These are phyloP conservation scores for Nothoprocta perdicaria DNA, from an alignment of 2,113 vertebrate genomes.

Conservation along the genomic window DNA sequence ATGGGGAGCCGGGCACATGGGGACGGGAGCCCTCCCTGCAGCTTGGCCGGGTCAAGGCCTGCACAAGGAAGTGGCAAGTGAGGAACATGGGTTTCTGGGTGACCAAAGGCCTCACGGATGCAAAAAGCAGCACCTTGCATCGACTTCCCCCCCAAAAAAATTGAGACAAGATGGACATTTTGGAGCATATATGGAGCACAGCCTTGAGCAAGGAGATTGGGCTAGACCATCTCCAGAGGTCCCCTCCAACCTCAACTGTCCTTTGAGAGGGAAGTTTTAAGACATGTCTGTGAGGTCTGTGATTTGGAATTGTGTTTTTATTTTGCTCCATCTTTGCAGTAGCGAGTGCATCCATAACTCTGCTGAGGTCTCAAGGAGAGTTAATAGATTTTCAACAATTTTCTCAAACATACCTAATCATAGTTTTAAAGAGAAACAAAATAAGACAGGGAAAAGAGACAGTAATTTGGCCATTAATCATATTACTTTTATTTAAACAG, in stretches of 20 bases:
- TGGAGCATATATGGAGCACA: not conserved
- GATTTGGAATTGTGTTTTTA: not conserved
- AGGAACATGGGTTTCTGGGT: not conserved
- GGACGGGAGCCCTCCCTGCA: too few species aligned
- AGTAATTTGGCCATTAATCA: slow-evolving; percentile 12
- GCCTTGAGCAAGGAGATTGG: not conserved
- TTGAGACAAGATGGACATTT: not conserved
- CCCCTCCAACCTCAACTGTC: not conserved
- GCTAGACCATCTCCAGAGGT: not conserved
- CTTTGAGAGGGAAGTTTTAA: not conserved
- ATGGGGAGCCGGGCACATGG: too few species aligned
- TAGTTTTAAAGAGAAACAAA: not conserved
- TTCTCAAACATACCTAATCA: not conserved
- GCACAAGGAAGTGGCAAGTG: not conserved
- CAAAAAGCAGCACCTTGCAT: not conserved
- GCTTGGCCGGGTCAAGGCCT: too few species aligned
- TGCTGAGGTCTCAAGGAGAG: not conserved
- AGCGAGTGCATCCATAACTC: not conserved
- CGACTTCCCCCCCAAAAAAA: not conserved
- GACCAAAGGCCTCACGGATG: not conserved
- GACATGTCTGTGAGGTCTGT: not conserved
- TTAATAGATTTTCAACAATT: not conserved
- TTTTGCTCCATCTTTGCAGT: not conserved
- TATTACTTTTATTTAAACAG: slow-evolving; percentile 42
- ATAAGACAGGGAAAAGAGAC: not conserved